Conservation (phyloP, 2,888 invertebrate genomes). For the Plebejus anna region DNA sequence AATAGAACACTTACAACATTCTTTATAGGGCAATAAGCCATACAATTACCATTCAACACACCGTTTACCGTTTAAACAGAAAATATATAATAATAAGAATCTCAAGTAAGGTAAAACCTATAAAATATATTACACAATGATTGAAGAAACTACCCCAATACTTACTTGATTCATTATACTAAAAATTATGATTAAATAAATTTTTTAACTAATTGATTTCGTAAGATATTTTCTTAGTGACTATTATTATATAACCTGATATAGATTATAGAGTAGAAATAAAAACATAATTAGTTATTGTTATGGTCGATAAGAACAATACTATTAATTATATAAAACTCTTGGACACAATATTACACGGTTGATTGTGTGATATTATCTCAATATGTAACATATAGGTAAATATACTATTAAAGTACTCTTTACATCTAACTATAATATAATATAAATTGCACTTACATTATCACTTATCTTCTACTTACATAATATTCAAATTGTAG, state of each 20-base stretch:
- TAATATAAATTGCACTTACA: conserved; percentile 49
- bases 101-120: neutral
- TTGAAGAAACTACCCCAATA: neutral
- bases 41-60: neutral
- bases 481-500: conserved; percentile 22
- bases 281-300: neutral
- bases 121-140: neutral
- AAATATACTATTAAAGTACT: conserved; percentile 25
- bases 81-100: neutral
- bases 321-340: neutral
- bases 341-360: neutral
- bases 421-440: conserved; percentile 35
- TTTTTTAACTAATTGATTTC: neutral
- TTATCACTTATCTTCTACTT: conserved; percentile 43
- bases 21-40: neutral
- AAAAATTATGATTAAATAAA: neutral
- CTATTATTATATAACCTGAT: neutral
- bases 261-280: neutral
- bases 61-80: neutral
- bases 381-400: conserved; percentile 6
- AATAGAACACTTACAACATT: neutral
- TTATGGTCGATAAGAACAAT: neutral
- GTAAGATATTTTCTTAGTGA: neutral
- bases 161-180: neutral
- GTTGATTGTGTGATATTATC: conserved; percentile 8